phyloP scores from a whole-genome alignment of 2,797 vertebrate species.

The Enteromius argenteus region DNA sequence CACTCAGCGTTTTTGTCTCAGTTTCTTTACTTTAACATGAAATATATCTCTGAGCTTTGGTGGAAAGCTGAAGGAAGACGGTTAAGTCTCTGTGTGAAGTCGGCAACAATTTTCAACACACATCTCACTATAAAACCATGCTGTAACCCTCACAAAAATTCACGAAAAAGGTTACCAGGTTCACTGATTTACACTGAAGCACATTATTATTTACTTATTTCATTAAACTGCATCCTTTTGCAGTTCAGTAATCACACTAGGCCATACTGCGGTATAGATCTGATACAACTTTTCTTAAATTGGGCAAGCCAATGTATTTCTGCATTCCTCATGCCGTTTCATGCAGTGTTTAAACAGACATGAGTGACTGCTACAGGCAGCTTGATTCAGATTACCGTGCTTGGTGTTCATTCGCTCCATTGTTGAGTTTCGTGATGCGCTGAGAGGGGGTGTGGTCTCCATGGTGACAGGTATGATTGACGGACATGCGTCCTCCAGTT shows the following conservation, averaged over 20 bases:
- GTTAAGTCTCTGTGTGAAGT: not conserved
- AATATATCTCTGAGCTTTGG: not conserved
- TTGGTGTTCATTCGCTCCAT: slow-evolving; percentile 61
- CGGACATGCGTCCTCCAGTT: slow-evolving; percentile 75
- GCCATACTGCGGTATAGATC: not conserved
- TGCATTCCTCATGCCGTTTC: not conserved
- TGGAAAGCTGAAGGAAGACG: not conserved
- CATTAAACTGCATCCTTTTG: not conserved
- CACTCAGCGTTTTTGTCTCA: not conserved
- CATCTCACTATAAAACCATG: not conserved
- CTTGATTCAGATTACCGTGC: slow-evolving; percentile 67
- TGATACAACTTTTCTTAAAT: not conserved
- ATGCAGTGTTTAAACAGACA: not conserved
- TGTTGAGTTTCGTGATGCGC: slow-evolving; percentile 64
- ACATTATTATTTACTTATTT: not conserved
- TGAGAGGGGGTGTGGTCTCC: slow-evolving; percentile 66
- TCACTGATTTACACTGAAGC: not conserved
- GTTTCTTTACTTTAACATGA: not conserved
- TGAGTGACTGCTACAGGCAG: not conserved
- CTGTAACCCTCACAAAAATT: not conserved
- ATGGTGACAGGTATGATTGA: slow-evolving; percentile 52
- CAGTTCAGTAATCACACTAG: not conserved
- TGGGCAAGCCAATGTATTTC: not conserved
- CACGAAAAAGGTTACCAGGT: not conserved
- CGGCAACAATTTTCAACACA: not conserved